Base-by-base conservation (phyloP, 2,113 vertebrate species). In the Colinus virginianus region DNA sequence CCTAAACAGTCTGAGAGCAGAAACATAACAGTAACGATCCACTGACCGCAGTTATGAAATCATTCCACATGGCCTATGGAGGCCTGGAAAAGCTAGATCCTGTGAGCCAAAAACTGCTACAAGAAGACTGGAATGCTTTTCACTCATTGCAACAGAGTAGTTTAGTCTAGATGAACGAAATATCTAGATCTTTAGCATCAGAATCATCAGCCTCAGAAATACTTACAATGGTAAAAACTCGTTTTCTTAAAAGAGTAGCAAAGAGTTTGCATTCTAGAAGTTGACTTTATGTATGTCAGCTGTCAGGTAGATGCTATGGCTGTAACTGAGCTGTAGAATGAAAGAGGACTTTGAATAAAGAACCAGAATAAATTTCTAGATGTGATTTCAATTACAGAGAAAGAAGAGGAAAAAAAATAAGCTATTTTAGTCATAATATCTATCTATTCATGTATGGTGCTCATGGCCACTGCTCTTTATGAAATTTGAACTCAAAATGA, bases 81-180 rank as follows among this genome's bases (percentile, higher is more conserved):
- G 11, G 26, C 16, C 25, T 42, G 34, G 26, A 69, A 77, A 76
- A 71, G 5, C 42, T 74, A 74, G 22, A 36, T 38, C 46, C 9
- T 17, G n/a, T 40, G 26, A 72, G 13, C 12, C 53, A 84, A 72
- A 90, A 88, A 76, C 64, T 61, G 28, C 9, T n/a, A 1, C 13
- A 45, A 23, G 11, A 78, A 23, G 11, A 78, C 3, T 16, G n/a
- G 28, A 45, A 21, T 26, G 23, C 18, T 78, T 78, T 76, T 68
- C 0, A 1, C 53, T 43, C 1, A 1, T 16, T 7, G 25, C 64
- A 26, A 42, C 12, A 43, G 25, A 55, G 7, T 32, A 6, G 2
- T 88, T 87, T n/a, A 66, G 8, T 28, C 19, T 81, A 21, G 16
- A 58, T 0, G 0, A 71, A 71, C 9, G 70, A 49, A 76, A 62